phyloP scores from a whole-genome alignment of 2,888 invertebrate species.

The Sarcophaga subvicina region DNA sequence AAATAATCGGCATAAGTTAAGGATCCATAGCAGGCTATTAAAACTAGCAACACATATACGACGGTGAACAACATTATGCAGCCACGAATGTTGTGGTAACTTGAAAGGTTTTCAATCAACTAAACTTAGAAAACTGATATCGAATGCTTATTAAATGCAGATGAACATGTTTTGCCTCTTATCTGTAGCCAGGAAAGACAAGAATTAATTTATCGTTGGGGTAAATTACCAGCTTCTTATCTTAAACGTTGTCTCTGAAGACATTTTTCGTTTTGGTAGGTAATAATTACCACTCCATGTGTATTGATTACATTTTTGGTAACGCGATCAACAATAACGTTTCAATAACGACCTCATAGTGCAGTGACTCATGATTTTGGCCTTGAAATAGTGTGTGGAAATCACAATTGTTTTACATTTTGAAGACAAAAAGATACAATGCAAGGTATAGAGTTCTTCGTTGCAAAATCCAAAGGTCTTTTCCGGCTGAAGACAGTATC shows the following conservation, averaged over 20 bases:
- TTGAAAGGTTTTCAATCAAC: slow-evolving; percentile 33
- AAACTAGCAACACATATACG: not conserved
- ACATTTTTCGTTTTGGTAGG: not conserved
- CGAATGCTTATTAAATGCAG: slow-evolving; percentile 35
- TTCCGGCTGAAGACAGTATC: no score
- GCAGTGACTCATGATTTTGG: not conserved
- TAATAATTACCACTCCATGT: not conserved
- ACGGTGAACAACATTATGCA: slow-evolving; percentile 40
- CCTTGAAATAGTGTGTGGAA: not conserved
- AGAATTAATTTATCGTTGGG: no score
- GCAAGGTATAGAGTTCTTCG: no score
- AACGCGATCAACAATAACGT: not conserved
- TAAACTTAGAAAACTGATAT: slow-evolving; percentile 1
- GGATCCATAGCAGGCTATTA: not conserved
- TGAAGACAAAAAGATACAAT: no score
- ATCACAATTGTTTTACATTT: not conserved
- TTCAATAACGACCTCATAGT: no score
- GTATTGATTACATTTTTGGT: not conserved
- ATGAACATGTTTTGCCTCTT: not conserved
- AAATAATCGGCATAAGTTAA: slow-evolving; percentile 71
- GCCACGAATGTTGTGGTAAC: not conserved
- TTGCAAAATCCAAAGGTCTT: no score
- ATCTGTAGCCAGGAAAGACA: no score
- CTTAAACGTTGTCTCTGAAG: not conserved
- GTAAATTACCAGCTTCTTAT: no score